Evolutionary conservation across 2,797 vertebrate species (phyloP).

Genomic region (Chaetophractus vellerosus): DNA sequence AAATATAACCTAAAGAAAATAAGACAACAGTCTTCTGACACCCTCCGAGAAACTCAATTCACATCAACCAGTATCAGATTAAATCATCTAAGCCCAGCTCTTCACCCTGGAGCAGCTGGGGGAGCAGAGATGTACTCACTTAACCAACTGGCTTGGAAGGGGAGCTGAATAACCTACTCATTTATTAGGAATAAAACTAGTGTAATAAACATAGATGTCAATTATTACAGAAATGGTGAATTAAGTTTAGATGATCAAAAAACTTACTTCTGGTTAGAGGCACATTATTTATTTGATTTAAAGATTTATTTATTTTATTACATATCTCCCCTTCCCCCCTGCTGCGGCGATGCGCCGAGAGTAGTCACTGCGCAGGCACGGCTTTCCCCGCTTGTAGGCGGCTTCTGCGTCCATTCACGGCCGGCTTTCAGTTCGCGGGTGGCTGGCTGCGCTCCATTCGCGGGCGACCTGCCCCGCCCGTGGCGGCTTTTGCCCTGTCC

Average conservation of each 20-base stretch:
- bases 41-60: background rate
- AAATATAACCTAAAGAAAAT: constrained; percentile 36
- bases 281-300: background rate
- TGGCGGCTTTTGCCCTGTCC: too few relatives aligned
- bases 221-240: constrained; percentile 48
- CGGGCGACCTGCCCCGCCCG: too few relatives aligned
- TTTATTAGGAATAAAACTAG: background rate
- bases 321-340: too few relatives aligned
- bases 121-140: background rate
- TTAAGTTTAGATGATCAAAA: constrained; percentile 6
- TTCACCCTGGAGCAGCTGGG: background rate
- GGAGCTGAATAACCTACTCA: background rate
- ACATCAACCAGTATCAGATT: background rate
- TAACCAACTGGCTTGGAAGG: background rate
- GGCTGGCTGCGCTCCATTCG: too few relatives aligned
- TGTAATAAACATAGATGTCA: constrained; percentile 10
- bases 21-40: background rate
- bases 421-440: too few relatives aligned
- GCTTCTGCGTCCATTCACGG: too few relatives aligned
- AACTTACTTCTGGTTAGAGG: background rate
- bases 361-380: too few relatives aligned
- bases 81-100: background rate
- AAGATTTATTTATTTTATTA: too few relatives aligned
- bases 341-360: too few relatives aligned
- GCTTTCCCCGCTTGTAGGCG: too few relatives aligned